phyloP scores from a whole-genome alignment of 1,140 invertebrate species.

The Lepidurus couesii region DNA sequence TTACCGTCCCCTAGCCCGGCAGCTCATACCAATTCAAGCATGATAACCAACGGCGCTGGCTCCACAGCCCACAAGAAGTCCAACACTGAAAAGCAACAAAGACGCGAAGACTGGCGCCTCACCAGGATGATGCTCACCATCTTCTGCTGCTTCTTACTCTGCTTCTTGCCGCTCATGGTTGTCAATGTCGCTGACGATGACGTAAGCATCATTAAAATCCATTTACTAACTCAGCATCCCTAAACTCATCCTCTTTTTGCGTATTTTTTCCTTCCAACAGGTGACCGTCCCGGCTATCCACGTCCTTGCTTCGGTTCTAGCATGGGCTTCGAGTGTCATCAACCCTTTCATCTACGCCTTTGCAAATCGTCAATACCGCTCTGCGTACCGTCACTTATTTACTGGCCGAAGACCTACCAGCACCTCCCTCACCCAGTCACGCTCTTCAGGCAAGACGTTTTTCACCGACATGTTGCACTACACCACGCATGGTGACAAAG shows the following conservation, averaged over 20 bases:
- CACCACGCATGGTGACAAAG: constrained; percentile 34
- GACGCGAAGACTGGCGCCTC: constrained; percentile 65
- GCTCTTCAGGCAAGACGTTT: constrained; percentile 42
- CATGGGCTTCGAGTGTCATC: constrained; percentile 78
- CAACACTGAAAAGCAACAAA: constrained; percentile 33
- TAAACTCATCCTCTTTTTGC: background rate
- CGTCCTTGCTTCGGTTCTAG: constrained; percentile 70
- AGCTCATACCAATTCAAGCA: constrained; percentile 23
- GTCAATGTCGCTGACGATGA: constrained; percentile 76
- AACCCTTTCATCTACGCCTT: constrained; percentile 83
- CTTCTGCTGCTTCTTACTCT: constrained; percentile 74
- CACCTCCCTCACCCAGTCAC: constrained; percentile 39
- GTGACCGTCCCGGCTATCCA: constrained; percentile 62
- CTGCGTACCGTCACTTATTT: constrained; percentile 64
- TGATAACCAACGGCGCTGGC: constrained; percentile 24
- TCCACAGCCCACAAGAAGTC: constrained; percentile 23
- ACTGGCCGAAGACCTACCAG: constrained; percentile 31
- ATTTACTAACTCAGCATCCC: background rate
- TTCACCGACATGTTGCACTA: constrained; percentile 43
- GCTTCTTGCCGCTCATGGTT: constrained; percentile 77
- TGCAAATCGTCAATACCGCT: constrained; percentile 72
- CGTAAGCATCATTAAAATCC: constrained; percentile 34
- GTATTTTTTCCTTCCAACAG: constrained; percentile 36
- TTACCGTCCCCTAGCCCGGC: background rate
- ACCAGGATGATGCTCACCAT: constrained; percentile 78